phyloP scores from a whole-genome alignment of 2,113 vertebrate genomes.

The Ascaphus truei region DNA sequence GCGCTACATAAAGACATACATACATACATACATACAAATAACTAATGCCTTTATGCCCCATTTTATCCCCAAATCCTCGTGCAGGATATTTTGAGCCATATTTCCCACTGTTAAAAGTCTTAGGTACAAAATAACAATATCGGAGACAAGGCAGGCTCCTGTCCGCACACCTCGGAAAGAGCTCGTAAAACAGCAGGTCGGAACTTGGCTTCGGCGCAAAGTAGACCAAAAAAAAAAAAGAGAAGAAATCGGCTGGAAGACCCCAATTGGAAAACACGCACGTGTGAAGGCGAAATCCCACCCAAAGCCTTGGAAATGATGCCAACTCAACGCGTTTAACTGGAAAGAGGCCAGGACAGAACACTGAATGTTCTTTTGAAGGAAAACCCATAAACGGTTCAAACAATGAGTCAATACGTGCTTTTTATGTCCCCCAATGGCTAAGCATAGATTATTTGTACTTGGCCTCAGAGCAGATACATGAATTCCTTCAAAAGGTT shows the following conservation, averaged over 20 bases:
- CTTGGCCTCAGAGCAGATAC: slow-evolving; percentile 63
- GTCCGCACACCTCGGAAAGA: slow-evolving; percentile 56
- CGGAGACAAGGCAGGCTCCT: background rate
- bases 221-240: slow-evolving; percentile 44
- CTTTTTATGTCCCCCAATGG: slow-evolving; percentile 66
- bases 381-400: slow-evolving; percentile 74
- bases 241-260: slow-evolving; percentile 37
- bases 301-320: slow-evolving; percentile 67
- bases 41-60: too few species aligned
- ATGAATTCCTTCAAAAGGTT: slow-evolving; percentile 68
- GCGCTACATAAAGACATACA: too few species aligned
- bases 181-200: slow-evolving; percentile 58
- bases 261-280: slow-evolving; percentile 61
- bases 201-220: slow-evolving; percentile 61
- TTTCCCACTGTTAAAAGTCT: too few species aligned
- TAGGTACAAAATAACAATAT: background rate
- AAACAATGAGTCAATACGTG: slow-evolving; percentile 66
- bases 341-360: slow-evolving; percentile 64
- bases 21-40: too few species aligned
- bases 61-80: too few species aligned
- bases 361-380: slow-evolving; percentile 72
- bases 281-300: slow-evolving; percentile 55
- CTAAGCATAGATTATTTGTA: slow-evolving; percentile 71
- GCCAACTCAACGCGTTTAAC: slow-evolving; percentile 61
- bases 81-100: too few species aligned